phyloP scores from a whole-genome alignment of 2,888 invertebrate genomes.

The Papilio gigon region DNA sequence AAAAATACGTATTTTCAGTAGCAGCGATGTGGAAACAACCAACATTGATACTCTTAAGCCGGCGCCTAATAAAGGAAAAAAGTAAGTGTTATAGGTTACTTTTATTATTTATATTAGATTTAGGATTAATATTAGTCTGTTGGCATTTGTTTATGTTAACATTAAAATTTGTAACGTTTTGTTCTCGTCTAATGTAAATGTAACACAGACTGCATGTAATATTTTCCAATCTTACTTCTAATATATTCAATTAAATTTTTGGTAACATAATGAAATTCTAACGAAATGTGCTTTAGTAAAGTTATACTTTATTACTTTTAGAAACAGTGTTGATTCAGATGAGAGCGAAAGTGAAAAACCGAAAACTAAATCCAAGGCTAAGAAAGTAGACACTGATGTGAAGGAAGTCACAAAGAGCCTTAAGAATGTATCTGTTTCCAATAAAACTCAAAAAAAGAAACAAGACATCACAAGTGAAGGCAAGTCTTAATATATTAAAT shows the following conservation, averaged over 20 bases:
- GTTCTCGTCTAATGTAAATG: not conserved
- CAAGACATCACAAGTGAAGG: slow-evolving; percentile 66
- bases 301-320: too few relatives aligned
- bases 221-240: too few relatives aligned
- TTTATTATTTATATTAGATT: slow-evolving; percentile 38
- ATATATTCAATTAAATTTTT: too few relatives aligned
- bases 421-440: slow-evolving; percentile 82
- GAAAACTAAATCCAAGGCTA: slow-evolving; percentile 75
- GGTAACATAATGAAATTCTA: too few relatives aligned
- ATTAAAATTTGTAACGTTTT: not conserved
- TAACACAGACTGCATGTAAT: too few relatives aligned
- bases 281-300: too few relatives aligned
- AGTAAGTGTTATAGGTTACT: slow-evolving; percentile 77
- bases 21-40: slow-evolving; percentile 83
- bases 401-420: slow-evolving; percentile 81
- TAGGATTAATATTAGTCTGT: slow-evolving; percentile 20
- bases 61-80: slow-evolving; percentile 68
- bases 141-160: not conserved
- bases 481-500: slow-evolving; percentile 45
- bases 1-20: slow-evolving; percentile 73
- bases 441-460: slow-evolving; percentile 78
- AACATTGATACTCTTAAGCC: slow-evolving; percentile 71
- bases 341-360: slow-evolving; percentile 78
- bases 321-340: slow-evolving; percentile 70
- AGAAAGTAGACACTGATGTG: slow-evolving; percentile 77